Conservation (phyloP, 2,797 vertebrate species). For the Anguilla anguilla region DNA sequence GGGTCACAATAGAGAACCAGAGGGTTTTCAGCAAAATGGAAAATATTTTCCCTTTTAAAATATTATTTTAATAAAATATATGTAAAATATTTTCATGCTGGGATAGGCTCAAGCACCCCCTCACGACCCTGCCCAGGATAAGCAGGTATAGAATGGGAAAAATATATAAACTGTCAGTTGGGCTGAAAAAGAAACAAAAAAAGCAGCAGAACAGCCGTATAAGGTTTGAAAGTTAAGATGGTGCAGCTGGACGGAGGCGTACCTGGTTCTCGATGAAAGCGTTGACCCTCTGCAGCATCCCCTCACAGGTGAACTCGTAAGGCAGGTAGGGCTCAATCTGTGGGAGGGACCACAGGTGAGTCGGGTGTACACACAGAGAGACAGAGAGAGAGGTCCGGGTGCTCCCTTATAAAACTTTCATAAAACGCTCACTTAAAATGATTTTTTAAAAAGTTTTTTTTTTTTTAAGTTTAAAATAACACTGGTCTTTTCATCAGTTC, state of each 20-base stretch:
- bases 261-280: conserved; percentile 96
- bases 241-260: conserved; percentile 1
- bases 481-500: background rate
- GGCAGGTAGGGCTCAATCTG: conserved; percentile 98
- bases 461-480: background rate
- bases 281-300: conserved; percentile 96
- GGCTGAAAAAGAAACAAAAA: background rate
- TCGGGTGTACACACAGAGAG: background rate
- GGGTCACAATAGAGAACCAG: too few relatives aligned
- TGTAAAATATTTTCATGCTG: too few relatives aligned
- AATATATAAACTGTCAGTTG: too few relatives aligned
- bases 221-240: background rate
- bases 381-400: background rate
- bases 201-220: conserved; percentile 33
- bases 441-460: background rate
- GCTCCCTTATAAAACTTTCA: background rate
- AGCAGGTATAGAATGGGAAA: too few relatives aligned
- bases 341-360: conserved; percentile 36
- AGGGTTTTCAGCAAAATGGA: background rate
- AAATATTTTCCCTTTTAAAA: too few relatives aligned
- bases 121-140: too few relatives aligned
- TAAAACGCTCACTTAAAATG: background rate
- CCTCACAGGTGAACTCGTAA: conserved; percentile 97
- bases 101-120: too few relatives aligned
- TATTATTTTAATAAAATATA: too few relatives aligned